These are phyloP conservation scores for Disparrhopalites patrizii DNA, from an alignment of 2,888 invertebrate genomes.

Conservation along the genomic window DNA sequence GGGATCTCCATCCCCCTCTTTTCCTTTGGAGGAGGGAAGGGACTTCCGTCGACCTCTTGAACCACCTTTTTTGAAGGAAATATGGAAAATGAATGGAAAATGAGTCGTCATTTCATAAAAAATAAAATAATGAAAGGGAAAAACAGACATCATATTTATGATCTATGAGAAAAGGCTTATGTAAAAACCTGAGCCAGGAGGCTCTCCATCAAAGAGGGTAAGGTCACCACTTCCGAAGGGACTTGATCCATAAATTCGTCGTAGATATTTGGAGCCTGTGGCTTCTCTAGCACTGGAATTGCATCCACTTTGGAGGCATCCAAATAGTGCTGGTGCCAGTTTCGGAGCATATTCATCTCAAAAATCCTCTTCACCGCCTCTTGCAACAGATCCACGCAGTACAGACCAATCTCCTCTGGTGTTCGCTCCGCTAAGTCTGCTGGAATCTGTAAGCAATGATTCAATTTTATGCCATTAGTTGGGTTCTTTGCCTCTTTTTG, in stretches of 20 bases:
- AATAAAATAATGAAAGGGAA: too few relatives aligned
- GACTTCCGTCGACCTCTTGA: too few relatives aligned
- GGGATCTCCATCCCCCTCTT: too few relatives aligned
- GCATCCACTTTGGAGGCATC: background rate
- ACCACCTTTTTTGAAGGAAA: too few relatives aligned
- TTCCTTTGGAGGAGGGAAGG: too few relatives aligned
- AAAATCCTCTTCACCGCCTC: conserved; percentile 38
- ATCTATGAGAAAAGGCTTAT: too few relatives aligned
- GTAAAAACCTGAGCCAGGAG: conserved; percentile 35
- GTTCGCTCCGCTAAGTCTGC: too few relatives aligned
- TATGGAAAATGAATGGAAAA: too few relatives aligned
- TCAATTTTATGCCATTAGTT: background rate
- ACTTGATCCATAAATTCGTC: conserved; percentile 35
- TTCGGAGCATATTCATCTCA: conserved; percentile 37
- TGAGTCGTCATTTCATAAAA: too few relatives aligned
- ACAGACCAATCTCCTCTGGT: conserved; percentile 28
- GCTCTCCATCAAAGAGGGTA: conserved; percentile 41
- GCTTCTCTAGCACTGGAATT: background rate
- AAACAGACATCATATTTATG: too few relatives aligned
- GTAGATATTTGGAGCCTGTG: conserved; percentile 24
- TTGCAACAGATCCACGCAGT: conserved; percentile 36
- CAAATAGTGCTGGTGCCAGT: conserved; percentile 37
- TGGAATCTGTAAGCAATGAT: too few relatives aligned
- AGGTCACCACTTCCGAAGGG: conserved; percentile 41
- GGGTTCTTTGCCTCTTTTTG: background rate